phyloP scores from a whole-genome alignment of 2,797 vertebrate species.

The Capromys pilorides region DNA sequence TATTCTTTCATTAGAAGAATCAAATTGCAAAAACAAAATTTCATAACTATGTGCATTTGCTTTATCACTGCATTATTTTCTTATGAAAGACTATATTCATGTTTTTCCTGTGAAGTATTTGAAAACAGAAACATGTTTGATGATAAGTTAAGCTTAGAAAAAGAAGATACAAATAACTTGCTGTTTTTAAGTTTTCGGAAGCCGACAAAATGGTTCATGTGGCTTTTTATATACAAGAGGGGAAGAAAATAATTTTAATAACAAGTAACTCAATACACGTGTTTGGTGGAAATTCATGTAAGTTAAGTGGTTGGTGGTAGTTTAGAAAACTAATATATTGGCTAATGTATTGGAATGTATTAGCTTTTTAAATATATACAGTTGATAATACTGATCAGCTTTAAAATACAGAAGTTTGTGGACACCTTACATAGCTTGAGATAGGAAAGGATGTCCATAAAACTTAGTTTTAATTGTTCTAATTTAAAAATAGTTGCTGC shows the following conservation, averaged over 20 bases:
- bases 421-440: conserved; percentile 59
- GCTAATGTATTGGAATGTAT: background rate
- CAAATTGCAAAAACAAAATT: background rate
- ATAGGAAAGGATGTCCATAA: conserved; percentile 82
- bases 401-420: conserved; percentile 14
- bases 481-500: conserved; percentile 85
- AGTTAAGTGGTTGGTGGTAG: background rate
- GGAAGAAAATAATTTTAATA: conserved; percentile 5
- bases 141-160: conserved; percentile 54
- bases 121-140: conserved; percentile 57
- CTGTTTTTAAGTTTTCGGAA: conserved; percentile 43
- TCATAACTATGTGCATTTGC: conserved; percentile 30
- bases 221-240: background rate
- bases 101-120: background rate
- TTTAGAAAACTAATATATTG: background rate
- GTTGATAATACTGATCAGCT: background rate
- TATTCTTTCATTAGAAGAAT: conserved; percentile 32
- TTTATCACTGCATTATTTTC: conserved; percentile 64
- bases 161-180: background rate
- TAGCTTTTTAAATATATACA: background rate
- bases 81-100: conserved; percentile 43
- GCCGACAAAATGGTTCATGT: conserved; percentile 25
- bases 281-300: background rate
- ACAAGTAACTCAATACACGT: conserved; percentile 21
- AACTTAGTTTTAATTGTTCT: conserved; percentile 78